Evolutionary conservation across 2,113 vertebrate species (phyloP), one percentile per base, ranked within the genome.

Genomic region (Macaca mulatta): DNA sequence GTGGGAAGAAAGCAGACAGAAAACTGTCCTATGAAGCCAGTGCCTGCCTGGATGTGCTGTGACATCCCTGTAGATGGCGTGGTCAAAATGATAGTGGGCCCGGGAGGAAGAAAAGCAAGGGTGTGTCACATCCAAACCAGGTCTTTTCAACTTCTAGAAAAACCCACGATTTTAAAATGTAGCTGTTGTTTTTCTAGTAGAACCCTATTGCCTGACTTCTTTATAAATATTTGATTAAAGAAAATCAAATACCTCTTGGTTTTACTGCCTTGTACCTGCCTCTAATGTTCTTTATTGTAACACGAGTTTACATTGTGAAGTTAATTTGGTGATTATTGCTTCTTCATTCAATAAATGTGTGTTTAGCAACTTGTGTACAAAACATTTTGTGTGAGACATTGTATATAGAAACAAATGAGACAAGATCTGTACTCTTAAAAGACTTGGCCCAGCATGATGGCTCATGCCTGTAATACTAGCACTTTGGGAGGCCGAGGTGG

Each of bases 181-280:
- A 93, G 55, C 38, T 48, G 30, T 69, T 81, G 38, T 89, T 95
- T 93, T 84, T 43, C 27, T 94, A 45, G 43, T 75, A 67, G 88
- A 96, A 77, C 55, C 32, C 52, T 96, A 25, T 22, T 84, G 45
- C 52, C 11, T 91, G 59, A 5, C 55, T 93, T 89, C 32, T 93
- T 64, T 93, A 27, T 91, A 84, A 95, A 87, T 93, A 95, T 87
- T 93, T 87, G 81, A 82, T 75, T 89, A 93, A 94, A 74, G 84
- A 84, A 86, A 92, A 90, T 86, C 55, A 87, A 78, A 90, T 82
- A 59, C 30, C 12, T 86, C 57, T 83, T 87, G 38, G 30, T 69
- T 94, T 93, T 90, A 67, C 52, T 82, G 50, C 50, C 25, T 94
- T 64, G 5, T 70, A 69, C 40, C 23, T 94, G 32, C 18, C 40